Percentiles rank a stretch among this genome's conserved stretches.
phyloP scores from a whole-genome alignment of 2,113 vertebrate species.

The Colossoma macropomum region DNA sequence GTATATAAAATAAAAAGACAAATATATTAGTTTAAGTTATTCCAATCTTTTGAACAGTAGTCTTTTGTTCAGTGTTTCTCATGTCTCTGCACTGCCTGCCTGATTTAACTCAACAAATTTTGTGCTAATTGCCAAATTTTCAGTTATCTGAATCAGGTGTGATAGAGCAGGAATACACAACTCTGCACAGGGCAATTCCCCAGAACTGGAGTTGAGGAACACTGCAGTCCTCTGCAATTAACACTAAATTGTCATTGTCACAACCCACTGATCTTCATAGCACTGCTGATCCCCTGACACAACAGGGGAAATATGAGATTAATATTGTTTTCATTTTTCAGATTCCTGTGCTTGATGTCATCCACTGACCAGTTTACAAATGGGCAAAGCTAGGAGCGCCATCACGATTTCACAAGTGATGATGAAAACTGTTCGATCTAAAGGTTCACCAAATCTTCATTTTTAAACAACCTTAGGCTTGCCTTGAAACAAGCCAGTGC shows the following conservation, averaged over 20 bases:
- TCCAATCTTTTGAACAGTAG: background rate
- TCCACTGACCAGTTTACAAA: constrained; percentile 82
- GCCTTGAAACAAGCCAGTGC: background rate
- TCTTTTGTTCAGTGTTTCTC: background rate
- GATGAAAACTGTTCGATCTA: constrained; percentile 25
- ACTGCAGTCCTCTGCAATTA: background rate
- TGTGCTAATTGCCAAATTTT: background rate
- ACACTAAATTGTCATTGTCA: background rate
- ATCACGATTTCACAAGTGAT: constrained; percentile 52
- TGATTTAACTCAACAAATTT: background rate
- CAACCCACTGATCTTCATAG: background rate
- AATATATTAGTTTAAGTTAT: background rate
- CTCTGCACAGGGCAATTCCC: background rate
- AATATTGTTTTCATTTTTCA: background rate
- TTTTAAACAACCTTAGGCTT: background rate
- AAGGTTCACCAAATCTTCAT: background rate
- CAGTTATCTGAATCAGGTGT: constrained; percentile 3
- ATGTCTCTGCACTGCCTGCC: background rate
- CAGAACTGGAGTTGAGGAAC: background rate
- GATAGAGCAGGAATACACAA: background rate
- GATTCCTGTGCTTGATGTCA: constrained; percentile 75
- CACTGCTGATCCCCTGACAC: background rate
- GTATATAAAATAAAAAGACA: too few species aligned
- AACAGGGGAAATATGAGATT: background rate
- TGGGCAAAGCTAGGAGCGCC: constrained; percentile 46